Evolutionary conservation across 1,140 invertebrate species (phyloP).

Genomic region (Belonocnema kinseyi): DNA sequence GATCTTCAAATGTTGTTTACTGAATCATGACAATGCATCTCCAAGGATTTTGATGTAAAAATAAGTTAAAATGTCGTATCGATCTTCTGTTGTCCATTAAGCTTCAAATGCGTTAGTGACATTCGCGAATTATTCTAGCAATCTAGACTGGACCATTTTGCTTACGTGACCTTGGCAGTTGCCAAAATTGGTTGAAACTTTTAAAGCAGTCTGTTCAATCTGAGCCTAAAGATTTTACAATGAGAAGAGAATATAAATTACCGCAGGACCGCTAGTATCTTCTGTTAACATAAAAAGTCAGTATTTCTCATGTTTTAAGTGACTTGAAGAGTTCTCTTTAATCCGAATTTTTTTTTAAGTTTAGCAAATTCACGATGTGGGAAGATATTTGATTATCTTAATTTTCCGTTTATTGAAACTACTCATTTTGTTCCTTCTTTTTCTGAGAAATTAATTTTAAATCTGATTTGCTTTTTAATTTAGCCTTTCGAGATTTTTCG

Average conservation of each 20-base stretch:
- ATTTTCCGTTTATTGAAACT: background rate
- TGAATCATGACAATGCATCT: background rate
- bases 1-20: background rate
- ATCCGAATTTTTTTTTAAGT: background rate
- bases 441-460: background rate
- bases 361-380: constrained; percentile 11
- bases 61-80: background rate
- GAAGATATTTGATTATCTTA: constrained; percentile 26
- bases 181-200: too few species aligned
- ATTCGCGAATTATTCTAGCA: background rate
- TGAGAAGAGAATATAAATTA: too few species aligned
- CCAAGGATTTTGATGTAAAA: background rate
- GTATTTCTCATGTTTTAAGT: too few species aligned
- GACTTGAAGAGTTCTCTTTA: background rate
- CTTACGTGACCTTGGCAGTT: too few species aligned
- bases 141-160: background rate
- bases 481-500: too few species aligned
- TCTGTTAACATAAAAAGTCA: too few species aligned
- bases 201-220: background rate
- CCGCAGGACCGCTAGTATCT: too few species aligned
- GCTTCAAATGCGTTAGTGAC: background rate
- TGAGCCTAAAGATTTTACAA: background rate
- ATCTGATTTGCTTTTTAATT: background rate
- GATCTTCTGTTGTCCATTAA: background rate
- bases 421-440: background rate